phyloP scores from a whole-genome alignment of 2,113 vertebrate species.

The Epinephelus fuscoguttatus region DNA sequence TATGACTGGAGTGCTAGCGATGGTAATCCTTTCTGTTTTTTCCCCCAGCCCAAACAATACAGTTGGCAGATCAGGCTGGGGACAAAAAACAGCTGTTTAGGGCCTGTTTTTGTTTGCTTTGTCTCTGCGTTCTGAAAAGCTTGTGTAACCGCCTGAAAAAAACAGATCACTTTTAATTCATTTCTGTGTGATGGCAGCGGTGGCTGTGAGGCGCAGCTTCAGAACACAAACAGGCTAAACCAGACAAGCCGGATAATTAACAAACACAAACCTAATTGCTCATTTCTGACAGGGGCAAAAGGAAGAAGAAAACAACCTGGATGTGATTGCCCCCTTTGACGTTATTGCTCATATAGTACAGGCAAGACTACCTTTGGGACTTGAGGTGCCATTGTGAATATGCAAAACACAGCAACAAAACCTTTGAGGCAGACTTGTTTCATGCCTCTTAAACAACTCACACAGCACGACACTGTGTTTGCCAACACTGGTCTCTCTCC shows the following conservation, averaged over 20 bases:
- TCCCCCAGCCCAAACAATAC: conserved; percentile 75
- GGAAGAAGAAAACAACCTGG: conserved; percentile 84
- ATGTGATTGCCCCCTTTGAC: conserved; percentile 81
- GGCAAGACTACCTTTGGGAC: conserved; percentile 70
- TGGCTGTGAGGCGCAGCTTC: conserved; percentile 80
- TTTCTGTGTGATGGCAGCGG: conserved; percentile 79
- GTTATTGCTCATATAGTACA: conserved; percentile 66
- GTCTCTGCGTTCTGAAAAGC: conserved; percentile 76
- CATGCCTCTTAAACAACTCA: conserved; percentile 57
- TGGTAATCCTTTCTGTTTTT: conserved; percentile 79
- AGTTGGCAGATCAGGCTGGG: conserved; percentile 77
- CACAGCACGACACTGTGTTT: conserved; percentile 60
- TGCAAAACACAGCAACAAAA: conserved; percentile 66
- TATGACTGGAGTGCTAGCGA: conserved; percentile 80
- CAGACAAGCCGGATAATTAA: conserved; percentile 87
- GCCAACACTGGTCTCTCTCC: conserved; percentile 65
- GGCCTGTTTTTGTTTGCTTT: conserved; percentile 83
- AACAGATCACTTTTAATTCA: conserved; percentile 83
- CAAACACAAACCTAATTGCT: conserved; percentile 88
- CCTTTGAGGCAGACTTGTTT: conserved; percentile 65
- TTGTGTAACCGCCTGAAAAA: conserved; percentile 78
- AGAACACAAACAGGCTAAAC: conserved; percentile 85
- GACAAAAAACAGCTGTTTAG: conserved; percentile 82
- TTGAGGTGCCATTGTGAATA: conserved; percentile 68
- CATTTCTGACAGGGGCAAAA: conserved; percentile 86